A percentile compares a stretch with the other conserved stretches of the same genome.
Conservation (phyloP, 2,888 invertebrate genomes). For the Horisme vitalbata region DNA sequence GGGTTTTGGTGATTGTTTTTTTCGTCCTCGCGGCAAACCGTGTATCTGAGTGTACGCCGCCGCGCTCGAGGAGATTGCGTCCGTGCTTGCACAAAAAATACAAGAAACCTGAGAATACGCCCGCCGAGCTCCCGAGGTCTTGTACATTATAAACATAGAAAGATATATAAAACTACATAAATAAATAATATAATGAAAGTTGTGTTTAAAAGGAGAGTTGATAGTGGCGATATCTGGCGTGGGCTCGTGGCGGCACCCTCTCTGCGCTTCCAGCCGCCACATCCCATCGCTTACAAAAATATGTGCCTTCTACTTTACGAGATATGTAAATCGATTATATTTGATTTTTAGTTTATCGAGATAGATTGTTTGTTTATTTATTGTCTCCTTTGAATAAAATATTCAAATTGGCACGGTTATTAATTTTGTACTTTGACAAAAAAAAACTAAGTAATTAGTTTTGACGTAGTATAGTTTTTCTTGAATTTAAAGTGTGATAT, state of each 20-base stretch:
- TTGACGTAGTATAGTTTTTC: constrained; percentile 75
- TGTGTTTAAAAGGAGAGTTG: constrained; percentile 28
- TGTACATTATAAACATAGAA: constrained; percentile 58
- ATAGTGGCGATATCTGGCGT: constrained; percentile 43
- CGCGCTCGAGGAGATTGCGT: constrained; percentile 50
- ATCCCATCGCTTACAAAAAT: constrained; percentile 54
- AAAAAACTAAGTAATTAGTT: constrained; percentile 77
- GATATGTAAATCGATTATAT: constrained; percentile 73
- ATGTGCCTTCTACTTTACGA: constrained; percentile 77
- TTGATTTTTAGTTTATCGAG: constrained; percentile 80
- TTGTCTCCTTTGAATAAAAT: constrained; percentile 76
- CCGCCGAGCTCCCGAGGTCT: constrained; percentile 66
- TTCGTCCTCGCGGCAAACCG: constrained; percentile 60
- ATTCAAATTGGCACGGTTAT: constrained; percentile 80
- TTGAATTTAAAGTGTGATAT: constrained; percentile 83
- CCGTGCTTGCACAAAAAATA: constrained; percentile 63
- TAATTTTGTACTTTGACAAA: constrained; percentile 80
- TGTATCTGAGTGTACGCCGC: constrained; percentile 46
- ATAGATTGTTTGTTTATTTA: constrained; percentile 81
- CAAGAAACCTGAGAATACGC: constrained; percentile 55
- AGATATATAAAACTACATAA: constrained; percentile 46
- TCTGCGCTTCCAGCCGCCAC: constrained; percentile 58
- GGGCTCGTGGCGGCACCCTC: constrained; percentile 41
- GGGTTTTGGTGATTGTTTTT: constrained; percentile 76
- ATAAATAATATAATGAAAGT: constrained; percentile 27